Conservation (phyloP, 2,797 vertebrate species). For the Chelidonichthys spinosus region DNA sequence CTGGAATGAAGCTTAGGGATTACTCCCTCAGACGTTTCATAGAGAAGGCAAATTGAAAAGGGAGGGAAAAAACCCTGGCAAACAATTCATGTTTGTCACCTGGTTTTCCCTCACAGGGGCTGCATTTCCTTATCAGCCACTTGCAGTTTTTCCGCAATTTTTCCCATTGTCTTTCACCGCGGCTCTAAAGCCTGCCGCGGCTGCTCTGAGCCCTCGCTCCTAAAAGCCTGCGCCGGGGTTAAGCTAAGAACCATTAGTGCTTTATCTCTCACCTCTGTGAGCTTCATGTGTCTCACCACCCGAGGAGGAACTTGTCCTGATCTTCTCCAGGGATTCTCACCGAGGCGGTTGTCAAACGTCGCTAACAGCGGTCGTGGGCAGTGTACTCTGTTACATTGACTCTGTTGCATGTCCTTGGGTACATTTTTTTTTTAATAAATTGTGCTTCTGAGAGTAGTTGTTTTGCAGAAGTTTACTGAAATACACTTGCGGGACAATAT, state of each 20-base stretch:
- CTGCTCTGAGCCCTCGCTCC: slow-evolving; percentile 62
- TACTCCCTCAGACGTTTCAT: slow-evolving; percentile 80
- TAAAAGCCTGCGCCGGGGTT: slow-evolving; percentile 74
- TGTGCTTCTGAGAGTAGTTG: neutral
- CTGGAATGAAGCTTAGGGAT: slow-evolving; percentile 79
- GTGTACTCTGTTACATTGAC: neutral
- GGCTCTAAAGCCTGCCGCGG: slow-evolving; percentile 61
- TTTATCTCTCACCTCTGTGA: slow-evolving; percentile 77
- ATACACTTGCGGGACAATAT: neutral
- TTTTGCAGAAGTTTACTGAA: neutral
- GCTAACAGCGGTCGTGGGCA: slow-evolving; percentile 17
- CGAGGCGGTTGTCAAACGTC: slow-evolving; percentile 52
- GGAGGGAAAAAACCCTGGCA: slow-evolving; percentile 74
- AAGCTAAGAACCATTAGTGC: slow-evolving; percentile 75
- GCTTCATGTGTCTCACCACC: slow-evolving; percentile 71
- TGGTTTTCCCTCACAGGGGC: slow-evolving; percentile 75
- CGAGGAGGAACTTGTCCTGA: slow-evolving; percentile 61
- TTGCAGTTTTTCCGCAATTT: slow-evolving; percentile 80
- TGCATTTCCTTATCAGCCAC: slow-evolving; percentile 83
- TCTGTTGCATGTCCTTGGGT: neutral
- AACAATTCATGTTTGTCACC: slow-evolving; percentile 85
- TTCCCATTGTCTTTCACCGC: slow-evolving; percentile 78
- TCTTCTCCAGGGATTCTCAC: slow-evolving; percentile 56
- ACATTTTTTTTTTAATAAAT: neutral
- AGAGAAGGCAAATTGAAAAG: slow-evolving; percentile 83